Evolutionary conservation across 2,113 vertebrate genomes (phyloP).

Genomic region (Megaceryle torquata): DNA sequence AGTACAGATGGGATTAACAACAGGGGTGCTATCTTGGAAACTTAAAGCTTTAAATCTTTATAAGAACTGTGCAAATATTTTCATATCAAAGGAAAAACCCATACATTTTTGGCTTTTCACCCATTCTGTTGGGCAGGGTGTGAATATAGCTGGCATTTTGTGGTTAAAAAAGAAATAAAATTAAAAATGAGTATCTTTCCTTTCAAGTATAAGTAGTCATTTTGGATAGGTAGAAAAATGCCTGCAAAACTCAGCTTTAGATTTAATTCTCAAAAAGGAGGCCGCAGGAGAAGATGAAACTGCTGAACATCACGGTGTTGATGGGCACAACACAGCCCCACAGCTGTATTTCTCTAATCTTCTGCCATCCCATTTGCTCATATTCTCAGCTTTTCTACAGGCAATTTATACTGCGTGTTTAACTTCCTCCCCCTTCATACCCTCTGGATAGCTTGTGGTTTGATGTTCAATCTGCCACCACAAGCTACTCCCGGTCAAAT

Average conservation of each 20-base stretch:
- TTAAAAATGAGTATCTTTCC: neutral
- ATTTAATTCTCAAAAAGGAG: neutral
- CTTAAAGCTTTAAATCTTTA: neutral
- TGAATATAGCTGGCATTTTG: neutral
- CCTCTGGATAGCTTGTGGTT: neutral
- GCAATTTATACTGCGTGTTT: neutral
- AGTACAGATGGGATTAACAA: conserved; percentile 46
- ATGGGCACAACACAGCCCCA: neutral
- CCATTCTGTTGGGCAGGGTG: neutral
- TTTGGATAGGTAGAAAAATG: neutral
- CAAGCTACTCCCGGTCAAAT: neutral
- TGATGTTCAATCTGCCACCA: neutral
- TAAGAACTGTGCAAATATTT: conserved; percentile 17
- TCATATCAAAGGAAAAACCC: conserved; percentile 6
- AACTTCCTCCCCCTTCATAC: neutral
- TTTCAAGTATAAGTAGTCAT: neutral
- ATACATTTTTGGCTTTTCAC: neutral
- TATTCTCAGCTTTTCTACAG: neutral
- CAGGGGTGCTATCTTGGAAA: conserved; percentile 17
- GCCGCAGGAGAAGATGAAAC: neutral
- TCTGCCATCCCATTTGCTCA: neutral
- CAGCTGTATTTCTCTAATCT: neutral
- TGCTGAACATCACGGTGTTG: neutral
- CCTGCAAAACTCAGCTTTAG: neutral
- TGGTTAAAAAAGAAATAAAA: neutral